Base-by-base conservation (phyloP, 2,113 vertebrate species). In the Zapornia atra region DNA sequence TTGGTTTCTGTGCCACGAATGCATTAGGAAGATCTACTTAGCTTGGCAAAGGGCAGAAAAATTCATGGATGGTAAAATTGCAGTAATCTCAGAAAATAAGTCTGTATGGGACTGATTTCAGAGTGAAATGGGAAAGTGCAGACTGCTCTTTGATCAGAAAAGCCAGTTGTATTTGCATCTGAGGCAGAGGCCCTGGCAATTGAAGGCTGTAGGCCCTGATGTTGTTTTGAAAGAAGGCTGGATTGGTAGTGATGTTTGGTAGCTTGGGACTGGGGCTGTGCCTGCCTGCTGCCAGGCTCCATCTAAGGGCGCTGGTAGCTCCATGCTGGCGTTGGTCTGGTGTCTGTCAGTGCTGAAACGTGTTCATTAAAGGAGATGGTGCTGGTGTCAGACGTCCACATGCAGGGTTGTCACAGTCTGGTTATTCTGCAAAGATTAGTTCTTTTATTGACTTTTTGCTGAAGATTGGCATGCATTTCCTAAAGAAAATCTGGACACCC, bases 401-500 rank as follows among this genome's bases (percentile, higher is more conserved):
- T 88, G 86, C 86, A 76, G 73, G 69, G 83, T 78, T 94, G 83
- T 94, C 91, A 54, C 83, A 91, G 86, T 89, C 95, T 97, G 91
- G 64, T 82, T 91, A 44, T 86, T 91, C 83, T 94, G 82, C 89
- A 87, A 79, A 91, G 92, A 95, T 84, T 33, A 63, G 33, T 84
- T 94, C 72, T 88, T 84, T 82, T 81, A 88, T 77, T 91, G 95
- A 95, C 86, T 91, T 75, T 65, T 71, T 84, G n/a, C 78, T 92
- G 83, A 95, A 86, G 96, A 96, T 92, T 96, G 94, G 84, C 83
- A 36, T 92, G 80, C 56, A 2, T 96, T 94, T 96, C 70, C 84
- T 91, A 33, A 92, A 31, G 95, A 95, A 97, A 97, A 95, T 96
- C 94, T 97, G 93, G 93, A 92, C 78, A 57, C 65, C 15, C 70